phyloP scores from a whole-genome alignment of 2,113 vertebrate genomes.

The Caracal caracal region DNA sequence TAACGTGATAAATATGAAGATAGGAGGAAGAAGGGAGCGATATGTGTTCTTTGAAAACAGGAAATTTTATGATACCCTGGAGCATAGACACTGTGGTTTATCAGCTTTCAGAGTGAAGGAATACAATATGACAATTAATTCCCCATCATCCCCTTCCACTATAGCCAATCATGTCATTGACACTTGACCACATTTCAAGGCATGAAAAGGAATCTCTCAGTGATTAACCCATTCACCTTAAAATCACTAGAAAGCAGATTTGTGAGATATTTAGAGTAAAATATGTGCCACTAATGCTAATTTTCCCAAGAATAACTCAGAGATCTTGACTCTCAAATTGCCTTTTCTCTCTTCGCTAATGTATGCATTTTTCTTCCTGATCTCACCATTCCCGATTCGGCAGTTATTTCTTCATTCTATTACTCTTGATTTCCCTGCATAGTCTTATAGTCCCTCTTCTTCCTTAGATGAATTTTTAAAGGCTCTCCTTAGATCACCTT shows the following conservation, averaged over 20 bases:
- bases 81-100: accelerated
- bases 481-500: neutral
- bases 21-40: neutral
- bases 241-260: neutral
- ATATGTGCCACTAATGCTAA: accelerated
- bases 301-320: neutral
- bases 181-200: neutral
- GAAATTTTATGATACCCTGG: neutral
- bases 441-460: neutral
- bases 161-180: accelerated
- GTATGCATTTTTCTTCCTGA: neutral
- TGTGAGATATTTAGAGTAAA: neutral
- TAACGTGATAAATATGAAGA: neutral
- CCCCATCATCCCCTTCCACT: accelerated
- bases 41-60: neutral
- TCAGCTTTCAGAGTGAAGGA: neutral
- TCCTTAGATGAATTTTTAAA: neutral
- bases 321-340: neutral
- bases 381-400: neutral
- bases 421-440: neutral
- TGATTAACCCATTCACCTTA: neutral
- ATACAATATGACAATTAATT: too few relatives aligned
- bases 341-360: neutral
- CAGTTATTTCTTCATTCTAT: neutral
- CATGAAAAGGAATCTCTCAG: neutral